Percentiles rank a stretch among this genome's conserved stretches.
Evolutionary conservation across 2,888 invertebrate genomes (phyloP).

Genomic region (Dastarcus helophoroides): DNA sequence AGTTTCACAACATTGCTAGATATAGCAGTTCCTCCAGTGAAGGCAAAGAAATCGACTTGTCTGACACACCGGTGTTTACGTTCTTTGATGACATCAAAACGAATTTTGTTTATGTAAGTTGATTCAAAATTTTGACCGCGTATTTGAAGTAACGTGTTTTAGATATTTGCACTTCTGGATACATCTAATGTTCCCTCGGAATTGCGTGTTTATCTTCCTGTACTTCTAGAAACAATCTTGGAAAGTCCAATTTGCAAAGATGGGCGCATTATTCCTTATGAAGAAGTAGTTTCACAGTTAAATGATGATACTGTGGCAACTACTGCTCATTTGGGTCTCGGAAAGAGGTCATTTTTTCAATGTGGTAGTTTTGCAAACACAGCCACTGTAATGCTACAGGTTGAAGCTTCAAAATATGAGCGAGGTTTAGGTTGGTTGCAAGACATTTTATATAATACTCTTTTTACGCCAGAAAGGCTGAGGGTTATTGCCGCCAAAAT

Average conservation of each 20-base stretch:
- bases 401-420: conserved; percentile 62
- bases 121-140: conserved; percentile 9
- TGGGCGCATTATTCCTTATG: conserved; percentile 45
- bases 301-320: conserved; percentile 62
- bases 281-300: conserved; percentile 66
- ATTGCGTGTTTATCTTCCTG: conserved; percentile 59
- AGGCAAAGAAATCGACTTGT: conserved; percentile 44
- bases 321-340: conserved; percentile 52
- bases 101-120: conserved; percentile 73
- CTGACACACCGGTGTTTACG: conserved; percentile 58
- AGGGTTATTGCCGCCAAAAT: conserved; percentile 70
- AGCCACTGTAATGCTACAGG: conserved; percentile 55
- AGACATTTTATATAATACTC: conserved; percentile 60
- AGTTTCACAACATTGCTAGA: conserved; percentile 47
- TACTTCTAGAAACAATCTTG: conserved; percentile 61
- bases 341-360: conserved; percentile 46
- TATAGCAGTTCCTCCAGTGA: conserved; percentile 35
- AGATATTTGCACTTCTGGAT: conserved; percentile 66
- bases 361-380: conserved; percentile 64
- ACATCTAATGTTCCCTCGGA: conserved; percentile 47
- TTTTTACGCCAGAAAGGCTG: conserved; percentile 61
- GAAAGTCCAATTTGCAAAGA: conserved; percentile 62
- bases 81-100: conserved; percentile 70
- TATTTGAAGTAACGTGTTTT: conserved; percentile 47
- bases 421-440: conserved; percentile 63